Conservation (phyloP, 2,888 invertebrate genomes). For the Willowsia nigromaculata region DNA sequence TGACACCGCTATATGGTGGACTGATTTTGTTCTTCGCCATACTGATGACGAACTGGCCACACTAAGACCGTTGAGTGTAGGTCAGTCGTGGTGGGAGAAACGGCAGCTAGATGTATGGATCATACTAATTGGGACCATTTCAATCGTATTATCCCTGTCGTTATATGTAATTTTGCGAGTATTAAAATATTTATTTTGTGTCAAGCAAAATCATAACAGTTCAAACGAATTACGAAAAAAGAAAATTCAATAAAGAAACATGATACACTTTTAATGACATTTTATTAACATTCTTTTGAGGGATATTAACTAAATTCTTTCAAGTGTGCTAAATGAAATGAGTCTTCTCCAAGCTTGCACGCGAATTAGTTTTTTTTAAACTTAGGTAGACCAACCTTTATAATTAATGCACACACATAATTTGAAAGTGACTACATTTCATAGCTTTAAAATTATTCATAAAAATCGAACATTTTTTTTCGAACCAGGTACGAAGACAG, state of each 20-base stretch:
- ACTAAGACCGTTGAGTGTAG: slow-evolving; percentile 24
- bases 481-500: slow-evolving; percentile 28
- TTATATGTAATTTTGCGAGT: neutral
- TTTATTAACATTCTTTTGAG: neutral
- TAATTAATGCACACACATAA: too few species aligned
- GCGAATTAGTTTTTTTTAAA: too few species aligned
- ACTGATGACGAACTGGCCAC: slow-evolving; percentile 27
- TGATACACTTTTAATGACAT: neutral
- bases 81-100: slow-evolving; percentile 45
- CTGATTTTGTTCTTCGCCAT: slow-evolving; percentile 41
- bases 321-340: too few species aligned
- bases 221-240: neutral
- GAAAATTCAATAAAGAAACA: slow-evolving; percentile 34
- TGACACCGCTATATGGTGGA: slow-evolving; percentile 40
- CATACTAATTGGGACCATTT: neutral
- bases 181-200: neutral
- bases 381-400: too few species aligned
- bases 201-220: neutral
- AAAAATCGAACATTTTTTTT: neutral
- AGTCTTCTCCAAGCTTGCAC: too few species aligned
- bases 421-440: too few species aligned
- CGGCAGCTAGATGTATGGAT: slow-evolving; percentile 50
- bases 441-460: neutral
- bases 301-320: neutral
- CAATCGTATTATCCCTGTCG: neutral